These are phyloP conservation scores for Amblyraja radiata DNA, from an alignment of 2,797 vertebrate genomes.

Conservation along the genomic window DNA sequence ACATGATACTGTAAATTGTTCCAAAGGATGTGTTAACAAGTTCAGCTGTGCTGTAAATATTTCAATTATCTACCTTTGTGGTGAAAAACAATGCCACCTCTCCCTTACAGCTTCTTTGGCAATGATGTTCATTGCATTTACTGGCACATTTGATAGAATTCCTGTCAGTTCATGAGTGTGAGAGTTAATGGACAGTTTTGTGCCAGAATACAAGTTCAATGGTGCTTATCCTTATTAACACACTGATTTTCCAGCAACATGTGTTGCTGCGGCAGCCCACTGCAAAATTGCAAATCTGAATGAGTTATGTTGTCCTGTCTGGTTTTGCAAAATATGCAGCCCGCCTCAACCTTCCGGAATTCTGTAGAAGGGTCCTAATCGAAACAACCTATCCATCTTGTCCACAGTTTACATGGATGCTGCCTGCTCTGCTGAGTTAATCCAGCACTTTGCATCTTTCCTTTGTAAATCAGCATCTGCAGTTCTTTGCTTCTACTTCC, in stretches of 20 bases:
- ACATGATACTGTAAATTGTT: background rate
- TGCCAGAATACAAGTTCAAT: background rate
- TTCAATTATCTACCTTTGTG: background rate
- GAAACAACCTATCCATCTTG: no score
- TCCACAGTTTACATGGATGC: no score
- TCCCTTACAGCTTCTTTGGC: background rate
- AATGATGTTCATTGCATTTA: background rate
- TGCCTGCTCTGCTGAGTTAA: no score
- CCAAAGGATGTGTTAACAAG: background rate
- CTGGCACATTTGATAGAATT: background rate
- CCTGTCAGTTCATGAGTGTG: background rate
- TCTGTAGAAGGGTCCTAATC: background rate
- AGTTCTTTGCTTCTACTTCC: no score
- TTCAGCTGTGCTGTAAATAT: background rate
- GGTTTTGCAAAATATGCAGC: background rate
- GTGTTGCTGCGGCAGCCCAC: background rate
- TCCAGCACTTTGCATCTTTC: no score
- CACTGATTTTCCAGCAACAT: background rate
- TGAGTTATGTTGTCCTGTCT: background rate
- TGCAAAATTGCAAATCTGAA: background rate
- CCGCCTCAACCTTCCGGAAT: background rate
- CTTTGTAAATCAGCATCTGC: no score
- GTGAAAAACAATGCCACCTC: conserved; percentile 17
- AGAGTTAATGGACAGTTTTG: background rate
- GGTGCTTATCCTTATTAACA: background rate